Evolutionary conservation across 2,797 vertebrate species (phyloP).

Genomic region (Centropyge bicolor): DNA sequence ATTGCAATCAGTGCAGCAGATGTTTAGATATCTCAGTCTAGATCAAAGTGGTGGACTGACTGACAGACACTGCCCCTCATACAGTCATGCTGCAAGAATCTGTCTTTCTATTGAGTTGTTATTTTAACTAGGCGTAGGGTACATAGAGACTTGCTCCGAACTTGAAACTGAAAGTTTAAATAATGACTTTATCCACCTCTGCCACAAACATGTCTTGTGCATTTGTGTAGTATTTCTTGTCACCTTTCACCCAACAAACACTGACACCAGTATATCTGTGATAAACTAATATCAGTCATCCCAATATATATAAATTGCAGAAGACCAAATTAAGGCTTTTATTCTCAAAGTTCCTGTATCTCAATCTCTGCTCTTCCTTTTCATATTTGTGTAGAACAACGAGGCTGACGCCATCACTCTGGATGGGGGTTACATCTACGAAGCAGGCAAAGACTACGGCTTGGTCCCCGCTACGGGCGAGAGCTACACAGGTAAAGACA

Average conservation of each 20-base stretch:
- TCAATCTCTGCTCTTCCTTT: neutral
- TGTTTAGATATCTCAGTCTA: too few species aligned
- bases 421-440: constrained; percentile 91
- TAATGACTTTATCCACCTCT: neutral
- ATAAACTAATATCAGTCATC: neutral
- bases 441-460: constrained; percentile 90
- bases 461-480: constrained; percentile 93
- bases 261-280: neutral
- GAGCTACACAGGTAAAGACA: constrained; percentile 88
- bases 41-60: too few species aligned
- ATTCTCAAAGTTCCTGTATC: neutral
- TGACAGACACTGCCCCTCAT: too few species aligned
- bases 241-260: neutral
- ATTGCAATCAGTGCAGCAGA: too few species aligned
- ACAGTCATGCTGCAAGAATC: too few species aligned
- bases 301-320: neutral
- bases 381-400: constrained; percentile 82
- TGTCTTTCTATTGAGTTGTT: too few species aligned
- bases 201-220: neutral
- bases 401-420: constrained; percentile 90
- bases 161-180: neutral
- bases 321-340: neutral
- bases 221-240: neutral
- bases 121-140: too few species aligned
- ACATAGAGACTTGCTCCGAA: too few species aligned